Evolutionary conservation across 2,888 invertebrate genomes (phyloP).

Genomic region (Eristalinus sepulchralis): DNA sequence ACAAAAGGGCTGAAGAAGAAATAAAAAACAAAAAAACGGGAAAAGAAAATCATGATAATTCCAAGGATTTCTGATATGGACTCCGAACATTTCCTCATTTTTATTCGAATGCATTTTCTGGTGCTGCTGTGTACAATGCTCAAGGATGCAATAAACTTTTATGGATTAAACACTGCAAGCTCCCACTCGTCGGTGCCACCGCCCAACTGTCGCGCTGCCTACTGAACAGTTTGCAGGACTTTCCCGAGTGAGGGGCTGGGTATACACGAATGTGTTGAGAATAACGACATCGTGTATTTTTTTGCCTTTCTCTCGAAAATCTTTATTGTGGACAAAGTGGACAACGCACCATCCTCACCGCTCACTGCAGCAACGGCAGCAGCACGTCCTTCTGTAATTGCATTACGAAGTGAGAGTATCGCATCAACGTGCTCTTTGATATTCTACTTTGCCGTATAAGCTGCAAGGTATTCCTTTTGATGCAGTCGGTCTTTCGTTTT

Average conservation of each 20-base stretch:
- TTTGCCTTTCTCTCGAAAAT: constrained; percentile 18
- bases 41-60: constrained; percentile 39
- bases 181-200: too few species aligned
- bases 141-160: constrained; percentile 59
- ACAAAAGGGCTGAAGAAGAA: not conserved
- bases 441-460: constrained; percentile 1
- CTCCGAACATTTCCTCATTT: constrained; percentile 30
- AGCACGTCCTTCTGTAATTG: constrained; percentile 27
- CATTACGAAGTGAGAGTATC: constrained; percentile 24
- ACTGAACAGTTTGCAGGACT: not conserved
- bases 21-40: not conserved
- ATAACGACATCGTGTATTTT: constrained; percentile 26
- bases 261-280: constrained; percentile 17
- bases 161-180: constrained; percentile 52
- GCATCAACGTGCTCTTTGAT: constrained; percentile 19
- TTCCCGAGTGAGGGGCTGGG: not conserved
- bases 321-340: constrained; percentile 60
- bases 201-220: constrained; percentile 1
- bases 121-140: constrained; percentile 2
- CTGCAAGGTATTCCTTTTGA: constrained; percentile 23
- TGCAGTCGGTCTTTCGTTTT: constrained; percentile 8
- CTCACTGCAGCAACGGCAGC: not conserved
- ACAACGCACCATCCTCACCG: constrained; percentile 10
- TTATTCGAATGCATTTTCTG: constrained; percentile 48
- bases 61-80: constrained; percentile 42